Conservation (phyloP, 2,113 vertebrate genomes). For the Myiozetetes cayanensis region DNA sequence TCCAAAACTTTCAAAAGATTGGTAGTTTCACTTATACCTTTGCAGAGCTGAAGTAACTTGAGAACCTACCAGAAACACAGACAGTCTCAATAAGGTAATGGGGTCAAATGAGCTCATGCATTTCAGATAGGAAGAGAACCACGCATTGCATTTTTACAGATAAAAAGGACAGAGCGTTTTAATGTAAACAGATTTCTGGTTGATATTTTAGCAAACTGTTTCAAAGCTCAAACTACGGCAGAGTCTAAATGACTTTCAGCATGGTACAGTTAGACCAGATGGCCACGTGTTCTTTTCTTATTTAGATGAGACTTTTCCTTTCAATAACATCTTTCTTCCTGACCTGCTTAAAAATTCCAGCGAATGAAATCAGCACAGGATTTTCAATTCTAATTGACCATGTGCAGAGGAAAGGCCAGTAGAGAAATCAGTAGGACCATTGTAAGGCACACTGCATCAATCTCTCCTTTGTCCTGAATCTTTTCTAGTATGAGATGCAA, state of each 20-base stretch:
- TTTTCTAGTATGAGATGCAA: constrained; percentile 65
- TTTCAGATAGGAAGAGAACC: constrained; percentile 57
- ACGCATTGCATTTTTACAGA: constrained; percentile 7
- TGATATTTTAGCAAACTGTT: constrained; percentile 59
- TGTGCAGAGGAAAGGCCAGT: constrained; percentile 77
- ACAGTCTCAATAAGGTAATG: background rate
- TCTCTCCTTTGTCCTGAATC: constrained; percentile 73
- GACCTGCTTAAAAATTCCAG: constrained; percentile 85
- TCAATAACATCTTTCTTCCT: constrained; percentile 87
- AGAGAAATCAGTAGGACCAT: constrained; percentile 75
- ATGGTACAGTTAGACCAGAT: constrained; percentile 73
- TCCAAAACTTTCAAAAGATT: background rate
- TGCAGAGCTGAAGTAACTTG: background rate
- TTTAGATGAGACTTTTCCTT: constrained; percentile 85
- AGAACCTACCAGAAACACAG: constrained; percentile 27
- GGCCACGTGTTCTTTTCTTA: constrained; percentile 80
- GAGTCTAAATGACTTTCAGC: constrained; percentile 72
- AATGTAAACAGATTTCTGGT: constrained; percentile 57
- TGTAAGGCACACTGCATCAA: constrained; percentile 74
- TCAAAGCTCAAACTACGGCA: constrained; percentile 39
- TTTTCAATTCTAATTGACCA: constrained; percentile 85
- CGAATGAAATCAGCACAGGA: constrained; percentile 82
- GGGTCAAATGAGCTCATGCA: constrained; percentile 53
- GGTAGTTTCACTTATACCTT: background rate
- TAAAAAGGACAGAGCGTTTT: constrained; percentile 40